Conservation (phyloP, 2,113 vertebrate species). For the Eptatretus burgeri region DNA sequence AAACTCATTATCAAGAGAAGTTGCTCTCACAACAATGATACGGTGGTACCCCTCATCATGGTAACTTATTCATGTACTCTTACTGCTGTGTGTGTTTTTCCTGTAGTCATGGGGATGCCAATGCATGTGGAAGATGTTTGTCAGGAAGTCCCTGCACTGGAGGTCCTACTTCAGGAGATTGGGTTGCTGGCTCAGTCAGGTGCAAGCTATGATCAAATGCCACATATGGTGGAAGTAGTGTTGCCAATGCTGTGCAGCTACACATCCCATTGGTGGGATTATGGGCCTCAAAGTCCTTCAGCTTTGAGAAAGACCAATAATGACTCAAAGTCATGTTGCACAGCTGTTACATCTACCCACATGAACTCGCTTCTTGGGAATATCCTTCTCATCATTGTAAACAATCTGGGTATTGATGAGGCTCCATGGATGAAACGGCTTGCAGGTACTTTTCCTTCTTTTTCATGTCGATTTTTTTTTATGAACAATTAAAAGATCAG, state of each 20-base stretch:
- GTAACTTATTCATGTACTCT: no score
- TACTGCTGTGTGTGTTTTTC: not conserved
- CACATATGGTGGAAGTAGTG: slow-evolving; percentile 77
- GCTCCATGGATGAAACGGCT: slow-evolving; percentile 88
- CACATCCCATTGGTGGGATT: slow-evolving; percentile 90
- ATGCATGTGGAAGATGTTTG: slow-evolving; percentile 39
- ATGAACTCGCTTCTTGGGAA: slow-evolving; percentile 80
- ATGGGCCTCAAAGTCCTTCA: slow-evolving; percentile 16
- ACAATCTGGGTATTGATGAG: slow-evolving; percentile 76
- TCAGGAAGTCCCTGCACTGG: slow-evolving; percentile 43
- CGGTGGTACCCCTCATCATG: no score
- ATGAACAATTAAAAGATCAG: no score
- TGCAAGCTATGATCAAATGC: slow-evolving; percentile 70
- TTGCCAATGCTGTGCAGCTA: slow-evolving; percentile 79
- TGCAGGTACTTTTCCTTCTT: slow-evolving; percentile 26
- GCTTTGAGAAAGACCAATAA: no score
- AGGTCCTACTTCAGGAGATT: slow-evolving; percentile 60
- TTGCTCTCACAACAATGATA: no score
- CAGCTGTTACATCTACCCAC: slow-evolving; percentile 49
- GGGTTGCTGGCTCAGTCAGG: slow-evolving; percentile 63
- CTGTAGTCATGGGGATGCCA: slow-evolving; percentile 22
- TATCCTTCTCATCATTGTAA: slow-evolving; percentile 82
- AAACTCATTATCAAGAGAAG: no score
- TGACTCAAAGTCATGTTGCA: slow-evolving; percentile 24
- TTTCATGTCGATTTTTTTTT: slow-evolving; percentile 7